These are phyloP conservation scores for Trichomycterus rosablanca DNA, from an alignment of 2,113 vertebrate species.

Conservation along the genomic window DNA sequence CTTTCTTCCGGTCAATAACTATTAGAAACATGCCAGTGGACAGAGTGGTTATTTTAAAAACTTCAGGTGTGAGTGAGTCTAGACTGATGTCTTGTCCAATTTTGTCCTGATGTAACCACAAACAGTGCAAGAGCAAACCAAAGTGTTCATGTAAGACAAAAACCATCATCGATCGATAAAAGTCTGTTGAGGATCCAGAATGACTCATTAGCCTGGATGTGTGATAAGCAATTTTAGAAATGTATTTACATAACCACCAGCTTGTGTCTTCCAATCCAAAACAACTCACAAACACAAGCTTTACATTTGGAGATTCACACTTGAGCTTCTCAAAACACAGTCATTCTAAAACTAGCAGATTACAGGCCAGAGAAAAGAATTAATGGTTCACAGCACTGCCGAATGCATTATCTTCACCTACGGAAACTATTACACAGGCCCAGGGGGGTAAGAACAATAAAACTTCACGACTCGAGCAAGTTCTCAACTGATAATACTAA, in stretches of 20 bases:
- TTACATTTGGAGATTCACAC: no score
- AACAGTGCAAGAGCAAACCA: slow-evolving; percentile 13
- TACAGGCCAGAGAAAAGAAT: no score
- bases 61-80: no score
- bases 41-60: no score
- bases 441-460: neutral
- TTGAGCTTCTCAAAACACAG: neutral
- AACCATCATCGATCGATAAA: slow-evolving; percentile 2
- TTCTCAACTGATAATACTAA: no score
- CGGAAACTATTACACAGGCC: neutral
- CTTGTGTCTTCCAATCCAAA: neutral
- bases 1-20: no score
- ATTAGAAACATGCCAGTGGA: no score
- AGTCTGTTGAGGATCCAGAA: neutral
- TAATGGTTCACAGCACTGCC: no score
- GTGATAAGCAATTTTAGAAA: neutral
- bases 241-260: slow-evolving; percentile 6
- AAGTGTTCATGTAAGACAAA: slow-evolving; percentile 1
- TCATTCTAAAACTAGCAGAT: no score
- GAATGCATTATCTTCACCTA: no score
- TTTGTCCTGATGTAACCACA: neutral
- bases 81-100: no score
- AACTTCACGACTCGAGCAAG: no score
- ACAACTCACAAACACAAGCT: neutral
- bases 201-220: slow-evolving; percentile 11